Evolutionary conservation across 30 jellyfish, hydroid and myxozoan genomes (phyloP).

Genomic region (Rhopilema esculentum): DNA sequence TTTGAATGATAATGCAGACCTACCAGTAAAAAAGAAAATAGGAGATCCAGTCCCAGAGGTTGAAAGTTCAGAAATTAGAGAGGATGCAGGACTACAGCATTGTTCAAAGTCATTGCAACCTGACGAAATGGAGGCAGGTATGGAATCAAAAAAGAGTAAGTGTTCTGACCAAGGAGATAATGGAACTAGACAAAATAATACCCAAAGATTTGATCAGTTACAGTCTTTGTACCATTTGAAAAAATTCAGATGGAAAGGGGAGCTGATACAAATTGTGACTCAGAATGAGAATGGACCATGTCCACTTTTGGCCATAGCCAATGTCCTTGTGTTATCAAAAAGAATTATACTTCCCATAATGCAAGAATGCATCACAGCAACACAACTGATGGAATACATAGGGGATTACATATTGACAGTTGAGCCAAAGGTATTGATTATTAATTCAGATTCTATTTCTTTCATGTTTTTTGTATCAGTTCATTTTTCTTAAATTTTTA

Average conservation of each 20-base stretch:
- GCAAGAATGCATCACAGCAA: conserved; percentile 88
- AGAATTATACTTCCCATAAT: conserved; percentile 71
- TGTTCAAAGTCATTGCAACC: neutral
- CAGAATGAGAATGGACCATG: conserved; percentile 99
- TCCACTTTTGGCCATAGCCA: conserved; percentile 92
- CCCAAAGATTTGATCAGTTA: conserved; percentile 11
- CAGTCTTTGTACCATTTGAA: conserved; percentile 78
- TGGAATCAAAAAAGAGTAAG: neutral
- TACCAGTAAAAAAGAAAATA: neutral
- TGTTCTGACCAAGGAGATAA: neutral
- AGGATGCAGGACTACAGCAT: neutral
- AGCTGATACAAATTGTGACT: conserved; percentile 82
- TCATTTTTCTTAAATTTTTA: too few species aligned
- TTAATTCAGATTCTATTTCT: neutral
- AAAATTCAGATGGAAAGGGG: conserved; percentile 88
- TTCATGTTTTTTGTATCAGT: neutral
- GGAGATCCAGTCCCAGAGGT: neutral
- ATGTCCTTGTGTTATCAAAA: conserved; percentile 78
- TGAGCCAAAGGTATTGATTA: conserved; percentile 71
- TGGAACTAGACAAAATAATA: neutral
- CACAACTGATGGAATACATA: conserved; percentile 89
- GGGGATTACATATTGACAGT: conserved; percentile 90
- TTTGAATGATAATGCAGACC: neutral
- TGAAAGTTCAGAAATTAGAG: neutral
- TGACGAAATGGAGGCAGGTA: neutral